These are phyloP conservation scores for Dysmachus trigonus DNA, from an alignment of 2,888 invertebrate genomes.

Conservation along the genomic window DNA sequence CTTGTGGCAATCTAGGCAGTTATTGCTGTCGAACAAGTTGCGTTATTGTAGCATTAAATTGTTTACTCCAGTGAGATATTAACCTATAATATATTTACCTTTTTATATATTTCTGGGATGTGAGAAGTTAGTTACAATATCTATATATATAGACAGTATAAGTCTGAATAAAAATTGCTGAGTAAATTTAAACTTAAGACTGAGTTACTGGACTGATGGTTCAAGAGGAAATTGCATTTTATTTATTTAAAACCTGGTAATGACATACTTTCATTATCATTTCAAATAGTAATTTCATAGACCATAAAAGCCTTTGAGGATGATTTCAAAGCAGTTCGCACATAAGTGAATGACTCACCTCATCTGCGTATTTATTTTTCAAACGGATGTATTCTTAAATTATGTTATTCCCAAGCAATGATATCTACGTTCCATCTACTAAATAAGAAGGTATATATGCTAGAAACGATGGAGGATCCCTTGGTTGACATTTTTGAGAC, in stretches of 20 bases:
- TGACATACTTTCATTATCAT: not conserved
- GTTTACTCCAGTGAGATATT: too few species aligned
- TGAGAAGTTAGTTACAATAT: too few species aligned
- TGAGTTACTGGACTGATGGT: not conserved
- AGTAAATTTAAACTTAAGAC: too few species aligned
- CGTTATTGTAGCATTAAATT: not conserved
- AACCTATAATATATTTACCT: too few species aligned
- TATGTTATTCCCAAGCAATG: not conserved
- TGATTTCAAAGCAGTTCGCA: not conserved
- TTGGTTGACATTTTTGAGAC: not conserved
- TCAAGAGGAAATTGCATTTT: too few species aligned
- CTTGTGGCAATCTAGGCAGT: not conserved
- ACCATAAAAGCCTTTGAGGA: not conserved
- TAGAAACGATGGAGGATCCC: not conserved
- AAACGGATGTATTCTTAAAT: not conserved
- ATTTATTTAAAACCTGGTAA: not conserved
- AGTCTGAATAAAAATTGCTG: not conserved
- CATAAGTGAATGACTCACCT: not conserved
- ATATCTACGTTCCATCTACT: not conserved
- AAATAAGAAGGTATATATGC: not conserved
- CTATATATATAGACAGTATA: too few species aligned
- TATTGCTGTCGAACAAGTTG: not conserved
- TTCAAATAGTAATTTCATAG: not conserved
- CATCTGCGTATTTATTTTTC: not conserved
- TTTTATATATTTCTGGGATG: too few species aligned